Conservation (phyloP, 1,140 invertebrate genomes). For the Drosophila serrata region DNA sequence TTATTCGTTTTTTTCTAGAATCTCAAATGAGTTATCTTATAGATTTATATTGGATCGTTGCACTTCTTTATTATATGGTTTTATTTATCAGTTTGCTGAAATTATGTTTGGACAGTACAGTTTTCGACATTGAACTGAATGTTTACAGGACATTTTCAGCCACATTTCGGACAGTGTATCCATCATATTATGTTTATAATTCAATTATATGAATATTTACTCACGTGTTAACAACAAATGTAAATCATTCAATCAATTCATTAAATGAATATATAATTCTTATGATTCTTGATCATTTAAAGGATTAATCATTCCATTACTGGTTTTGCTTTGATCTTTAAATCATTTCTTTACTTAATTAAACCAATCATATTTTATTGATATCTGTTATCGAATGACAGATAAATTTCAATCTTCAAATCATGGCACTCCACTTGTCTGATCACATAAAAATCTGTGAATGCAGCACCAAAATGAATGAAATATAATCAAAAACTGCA, state of each 20-base stretch:
- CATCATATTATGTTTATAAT: conserved; percentile 16
- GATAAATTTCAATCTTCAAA: background rate
- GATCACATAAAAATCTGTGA: conserved; percentile 9
- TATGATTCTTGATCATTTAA: conserved; percentile 2
- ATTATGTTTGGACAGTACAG: conserved; percentile 13
- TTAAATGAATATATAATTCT: background rate
- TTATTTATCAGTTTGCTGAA: background rate
- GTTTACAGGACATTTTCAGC: background rate
- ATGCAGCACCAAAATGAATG: conserved; percentile 6
- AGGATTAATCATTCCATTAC: background rate
- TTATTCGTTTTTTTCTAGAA: background rate
- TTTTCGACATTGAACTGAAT: conserved; percentile 7
- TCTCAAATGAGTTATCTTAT: background rate
- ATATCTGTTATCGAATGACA: background rate
- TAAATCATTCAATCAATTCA: conserved; percentile 1
- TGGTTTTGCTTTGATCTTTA: background rate
- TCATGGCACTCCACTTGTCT: conserved; percentile 7
- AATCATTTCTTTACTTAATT: background rate
- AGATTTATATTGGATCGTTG: background rate
- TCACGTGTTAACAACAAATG: conserved; percentile 6
- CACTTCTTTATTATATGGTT: conserved; percentile 4
- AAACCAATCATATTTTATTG: background rate
- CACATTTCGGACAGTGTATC: conserved; percentile 12
- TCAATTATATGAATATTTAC: background rate
- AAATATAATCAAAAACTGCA: conserved; percentile 9